Conservation (phyloP, 2,888 invertebrate species). For the Brachypalpus laphriformis region DNA sequence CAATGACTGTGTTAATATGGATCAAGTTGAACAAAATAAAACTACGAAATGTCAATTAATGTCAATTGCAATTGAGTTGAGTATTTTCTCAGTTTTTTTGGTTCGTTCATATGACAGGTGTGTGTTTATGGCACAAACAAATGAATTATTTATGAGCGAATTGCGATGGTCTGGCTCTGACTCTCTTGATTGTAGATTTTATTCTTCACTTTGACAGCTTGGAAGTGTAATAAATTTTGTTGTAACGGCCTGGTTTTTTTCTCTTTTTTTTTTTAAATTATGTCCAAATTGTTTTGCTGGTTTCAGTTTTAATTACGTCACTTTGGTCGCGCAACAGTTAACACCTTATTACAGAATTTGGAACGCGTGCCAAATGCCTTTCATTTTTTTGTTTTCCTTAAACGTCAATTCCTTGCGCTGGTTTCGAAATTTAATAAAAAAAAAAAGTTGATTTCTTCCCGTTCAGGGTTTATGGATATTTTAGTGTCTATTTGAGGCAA, state of each 20-base stretch:
- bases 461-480: no score
- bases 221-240: conserved; percentile 65
- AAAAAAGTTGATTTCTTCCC: no score
- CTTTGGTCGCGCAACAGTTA: not conserved
- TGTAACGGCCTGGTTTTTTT: conserved; percentile 2
- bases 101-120: conserved; percentile 59
- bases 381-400: no score
- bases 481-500: no score
- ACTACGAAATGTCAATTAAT: conserved; percentile 66
- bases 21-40: conserved; percentile 55
- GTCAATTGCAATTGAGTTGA: conserved; percentile 67
- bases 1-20: conserved; percentile 52
- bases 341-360: conserved; percentile 49
- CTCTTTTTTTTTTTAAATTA: conserved; percentile 1
- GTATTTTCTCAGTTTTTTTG: conserved; percentile 38
- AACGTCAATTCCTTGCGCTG: no score
- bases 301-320: conserved; percentile 41
- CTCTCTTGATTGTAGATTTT: conserved; percentile 25
- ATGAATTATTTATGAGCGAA: conserved; percentile 68
- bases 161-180: conserved; percentile 38
- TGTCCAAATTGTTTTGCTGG: conserved; percentile 13
- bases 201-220: conserved; percentile 56
- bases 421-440: no score
- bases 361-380: no score
- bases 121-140: conserved; percentile 32